Evolutionary conservation across 2,113 vertebrate genomes (phyloP).

Genomic region (Phaethon lepturus): DNA sequence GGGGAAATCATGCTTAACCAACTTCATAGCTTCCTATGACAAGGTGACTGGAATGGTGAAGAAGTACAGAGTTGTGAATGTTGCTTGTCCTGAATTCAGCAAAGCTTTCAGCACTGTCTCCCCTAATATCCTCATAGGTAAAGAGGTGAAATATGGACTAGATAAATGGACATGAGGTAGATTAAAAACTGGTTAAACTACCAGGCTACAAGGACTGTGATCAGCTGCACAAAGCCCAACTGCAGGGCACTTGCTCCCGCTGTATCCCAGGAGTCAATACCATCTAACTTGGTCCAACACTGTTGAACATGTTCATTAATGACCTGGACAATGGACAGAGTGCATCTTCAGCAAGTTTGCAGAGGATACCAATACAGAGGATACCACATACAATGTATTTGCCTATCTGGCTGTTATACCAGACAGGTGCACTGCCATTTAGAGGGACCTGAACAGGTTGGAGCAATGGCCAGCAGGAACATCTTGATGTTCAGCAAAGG

Average conservation of each 20-base stretch:
- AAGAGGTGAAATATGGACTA: not conserved
- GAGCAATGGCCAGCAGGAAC: not conserved
- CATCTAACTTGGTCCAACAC: not conserved
- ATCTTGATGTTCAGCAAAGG: not conserved
- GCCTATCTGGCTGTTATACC: not conserved
- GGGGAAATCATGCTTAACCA: not conserved
- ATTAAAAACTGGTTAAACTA: not conserved
- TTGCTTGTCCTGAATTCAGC: not conserved
- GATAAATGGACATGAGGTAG: not conserved
- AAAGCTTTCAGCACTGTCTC: not conserved
- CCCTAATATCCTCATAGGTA: not conserved
- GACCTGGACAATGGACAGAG: not conserved
- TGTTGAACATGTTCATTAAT: not conserved
- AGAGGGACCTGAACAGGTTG: not conserved
- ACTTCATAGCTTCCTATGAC: not conserved
- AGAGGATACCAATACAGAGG: not conserved
- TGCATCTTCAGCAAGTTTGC: not conserved
- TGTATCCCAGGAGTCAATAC: not conserved
- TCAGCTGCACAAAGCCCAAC: not conserved
- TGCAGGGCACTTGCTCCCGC: not conserved
- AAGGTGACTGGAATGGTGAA: not conserved
- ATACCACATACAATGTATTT: no score
- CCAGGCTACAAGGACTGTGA: not conserved
- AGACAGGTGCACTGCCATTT: not conserved
- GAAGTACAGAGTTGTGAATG: not conserved